A percentile compares a stretch with the other conserved stretches of the same genome.
phyloP scores from a whole-genome alignment of 2,888 invertebrate genomes.

The Augiades crinisus region DNA sequence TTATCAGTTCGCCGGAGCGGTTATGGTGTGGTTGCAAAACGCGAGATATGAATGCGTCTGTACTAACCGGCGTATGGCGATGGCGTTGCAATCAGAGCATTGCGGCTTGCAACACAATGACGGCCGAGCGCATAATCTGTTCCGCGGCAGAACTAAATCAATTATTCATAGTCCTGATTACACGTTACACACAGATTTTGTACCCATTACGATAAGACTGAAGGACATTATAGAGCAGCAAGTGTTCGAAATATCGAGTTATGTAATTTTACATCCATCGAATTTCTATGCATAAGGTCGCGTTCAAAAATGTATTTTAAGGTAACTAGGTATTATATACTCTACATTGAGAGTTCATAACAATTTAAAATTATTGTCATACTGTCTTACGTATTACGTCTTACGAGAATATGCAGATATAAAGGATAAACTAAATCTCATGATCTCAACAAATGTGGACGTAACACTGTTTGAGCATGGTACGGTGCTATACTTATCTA shows the following conservation, averaged over 20 bases:
- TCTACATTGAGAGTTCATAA: no score
- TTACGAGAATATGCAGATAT: no score
- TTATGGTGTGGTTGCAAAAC: conserved; percentile 43
- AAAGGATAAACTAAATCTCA: no score
- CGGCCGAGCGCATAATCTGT: conserved; percentile 65
- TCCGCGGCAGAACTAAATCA: conserved; percentile 55
- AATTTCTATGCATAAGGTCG: no score
- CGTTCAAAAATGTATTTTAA: no score
- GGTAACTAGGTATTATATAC: no score
- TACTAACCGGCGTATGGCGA: conserved; percentile 43
- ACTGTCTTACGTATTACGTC: no score
- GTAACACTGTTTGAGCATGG: neutral
- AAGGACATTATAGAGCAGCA: no score
- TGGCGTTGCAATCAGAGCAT: conserved; percentile 74
- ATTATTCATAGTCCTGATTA: conserved; percentile 15
- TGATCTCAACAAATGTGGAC: neutral
- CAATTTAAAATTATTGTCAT: no score
- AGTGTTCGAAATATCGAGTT: no score
- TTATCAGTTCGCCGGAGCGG: conserved; percentile 18
- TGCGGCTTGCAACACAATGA: conserved; percentile 71
- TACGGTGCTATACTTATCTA: conserved; percentile 2
- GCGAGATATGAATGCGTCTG: conserved; percentile 47
- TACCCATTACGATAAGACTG: neutral
- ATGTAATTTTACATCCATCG: no score
- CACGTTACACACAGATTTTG: neutral